These are phyloP conservation scores for Corythaixoides concolor DNA, from an alignment of 2,113 vertebrate species.

Conservation along the genomic window DNA sequence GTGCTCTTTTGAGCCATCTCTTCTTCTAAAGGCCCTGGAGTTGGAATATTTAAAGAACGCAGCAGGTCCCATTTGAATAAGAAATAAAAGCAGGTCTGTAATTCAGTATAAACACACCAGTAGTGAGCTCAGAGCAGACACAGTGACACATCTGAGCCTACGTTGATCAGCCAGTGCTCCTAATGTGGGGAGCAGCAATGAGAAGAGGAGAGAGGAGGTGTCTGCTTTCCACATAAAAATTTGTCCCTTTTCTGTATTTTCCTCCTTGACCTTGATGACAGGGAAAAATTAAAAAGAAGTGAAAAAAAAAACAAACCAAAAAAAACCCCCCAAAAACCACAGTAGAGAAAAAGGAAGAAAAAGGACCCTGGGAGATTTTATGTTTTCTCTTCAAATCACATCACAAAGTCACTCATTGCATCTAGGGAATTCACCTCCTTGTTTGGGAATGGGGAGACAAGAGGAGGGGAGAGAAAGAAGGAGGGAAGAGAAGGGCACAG, in stretches of 20 bases:
- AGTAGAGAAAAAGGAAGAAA: background rate
- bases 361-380: conserved; percentile 36
- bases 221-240: background rate
- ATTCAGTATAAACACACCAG: background rate
- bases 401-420: conserved; percentile 22
- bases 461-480: conserved; percentile 53
- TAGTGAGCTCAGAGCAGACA: background rate
- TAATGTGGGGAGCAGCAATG: background rate
- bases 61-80: background rate
- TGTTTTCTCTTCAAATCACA: conserved; percentile 39
- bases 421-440: conserved; percentile 67
- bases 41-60: background rate
- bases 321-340: too few species aligned
- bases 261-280: background rate
- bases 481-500: conserved; percentile 8
- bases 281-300: background rate
- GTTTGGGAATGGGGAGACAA: conserved; percentile 3
- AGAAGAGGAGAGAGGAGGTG: background rate
- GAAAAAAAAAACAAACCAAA: background rate
- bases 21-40: background rate
- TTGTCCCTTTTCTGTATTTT: background rate
- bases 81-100: background rate
- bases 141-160: background rate
- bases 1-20: background rate
- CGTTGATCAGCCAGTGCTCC: background rate